Base-by-base conservation (phyloP, 2,113 vertebrate species). In the Tragelaphus strepsiceros region DNA sequence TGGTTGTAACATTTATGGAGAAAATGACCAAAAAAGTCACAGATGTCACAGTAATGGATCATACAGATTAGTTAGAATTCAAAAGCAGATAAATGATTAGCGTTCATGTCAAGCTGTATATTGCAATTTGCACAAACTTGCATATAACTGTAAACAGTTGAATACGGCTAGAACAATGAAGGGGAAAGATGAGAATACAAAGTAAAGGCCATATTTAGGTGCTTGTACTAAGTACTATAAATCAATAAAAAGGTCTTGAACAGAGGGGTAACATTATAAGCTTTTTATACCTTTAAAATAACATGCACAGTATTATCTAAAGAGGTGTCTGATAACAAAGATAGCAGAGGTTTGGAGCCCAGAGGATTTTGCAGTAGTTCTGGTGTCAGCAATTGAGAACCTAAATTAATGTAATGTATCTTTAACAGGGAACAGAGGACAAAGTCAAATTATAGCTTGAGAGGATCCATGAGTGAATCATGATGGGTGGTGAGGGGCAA, bases 231-330 rank as follows among this genome's bases (percentile, higher is more conserved):
- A 56, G 16, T 53, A 32, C 7, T 35, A 89, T 43, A 1, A 49
- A 39, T 59, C 43, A 84, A 35, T 11, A 21, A 92, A 88, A 88
- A 16, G 1, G 5, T 56, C 61, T 81, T 35, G 53, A 82, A 61
- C 3, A 71, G 6, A 24, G 14, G 13, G 78, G n/a, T 12, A 43
- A 28, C 2, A 88, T 30, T 67, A 24, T 53, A 6, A 85, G 0
- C 14, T 30, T 92, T 62, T 89, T 88, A 30, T 58, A 53, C 28
- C 12, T 24, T 83, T 9, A 91, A 94, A 85, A 30, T 61, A 74
- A 54, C 8, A n/a, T 21, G 8, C 24, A 19, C 56, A 12, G 2
- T 56, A 74, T 74, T 62, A 62, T 49, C 39, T 21, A 61, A 58
- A 49, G 28, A 53, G 32, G 5, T 53, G 1, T 21, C 26, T 6